A percentile compares a stretch with the other conserved stretches of the same genome.
These are phyloP conservation scores for Arizona elegans DNA, from an alignment of 2,113 vertebrate species.

Conservation along the genomic window DNA sequence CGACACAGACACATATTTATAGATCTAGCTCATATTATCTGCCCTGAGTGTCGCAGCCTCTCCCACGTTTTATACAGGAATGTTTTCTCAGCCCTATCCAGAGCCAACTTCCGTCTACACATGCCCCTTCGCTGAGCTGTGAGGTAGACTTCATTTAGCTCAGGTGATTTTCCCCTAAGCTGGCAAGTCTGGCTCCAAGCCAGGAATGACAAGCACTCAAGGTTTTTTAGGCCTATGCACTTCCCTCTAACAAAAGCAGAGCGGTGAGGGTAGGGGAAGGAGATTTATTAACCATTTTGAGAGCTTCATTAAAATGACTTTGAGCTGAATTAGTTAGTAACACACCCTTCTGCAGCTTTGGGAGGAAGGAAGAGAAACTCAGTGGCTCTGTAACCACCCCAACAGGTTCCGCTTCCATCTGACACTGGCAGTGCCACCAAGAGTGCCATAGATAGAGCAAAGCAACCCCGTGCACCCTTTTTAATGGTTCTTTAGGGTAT, in stretches of 20 bases:
- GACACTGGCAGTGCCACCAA: no score
- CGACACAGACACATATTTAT: background rate
- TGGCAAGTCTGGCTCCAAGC: background rate
- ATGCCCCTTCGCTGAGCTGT: background rate
- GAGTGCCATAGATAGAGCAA: background rate
- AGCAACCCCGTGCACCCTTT: background rate
- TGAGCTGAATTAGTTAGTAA: background rate
- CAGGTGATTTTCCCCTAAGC: background rate
- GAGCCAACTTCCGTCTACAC: background rate
- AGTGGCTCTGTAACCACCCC: background rate
- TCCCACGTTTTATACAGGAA: background rate
- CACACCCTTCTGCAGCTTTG: background rate
- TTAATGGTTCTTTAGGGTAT: background rate
- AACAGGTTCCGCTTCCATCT: background rate
- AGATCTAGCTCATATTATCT: background rate
- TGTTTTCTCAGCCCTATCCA: background rate
- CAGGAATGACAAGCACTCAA: background rate
- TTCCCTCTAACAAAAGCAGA: background rate
- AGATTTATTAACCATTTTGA: background rate
- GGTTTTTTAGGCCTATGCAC: background rate
- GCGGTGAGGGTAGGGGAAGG: rapidly evolving
- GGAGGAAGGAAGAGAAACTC: background rate
- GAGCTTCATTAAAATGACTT: background rate
- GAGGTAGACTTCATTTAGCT: background rate
- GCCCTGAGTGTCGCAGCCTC: background rate